A percentile compares a stretch with the other conserved stretches of the same genome.
phyloP scores from a whole-genome alignment of 2,888 invertebrate species.

The Horisme vitalbata region DNA sequence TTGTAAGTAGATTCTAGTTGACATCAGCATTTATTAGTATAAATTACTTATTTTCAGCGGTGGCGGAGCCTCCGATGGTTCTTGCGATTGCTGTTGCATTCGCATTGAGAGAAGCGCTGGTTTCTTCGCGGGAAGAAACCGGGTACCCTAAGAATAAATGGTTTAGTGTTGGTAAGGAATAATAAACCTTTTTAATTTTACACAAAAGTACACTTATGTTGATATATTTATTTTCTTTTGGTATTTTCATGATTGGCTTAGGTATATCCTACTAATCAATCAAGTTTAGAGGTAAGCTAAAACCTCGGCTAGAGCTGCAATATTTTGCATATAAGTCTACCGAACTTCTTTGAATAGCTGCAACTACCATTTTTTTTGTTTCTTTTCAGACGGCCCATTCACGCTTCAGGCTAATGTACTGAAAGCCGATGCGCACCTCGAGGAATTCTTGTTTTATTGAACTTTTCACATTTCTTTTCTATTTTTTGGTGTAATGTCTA shows the following conservation, averaged over 20 bases:
- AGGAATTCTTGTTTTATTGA: constrained; percentile 52
- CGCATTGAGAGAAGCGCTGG: constrained; percentile 85
- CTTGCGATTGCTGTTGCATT: constrained; percentile 75
- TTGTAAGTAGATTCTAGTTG: too few relatives aligned
- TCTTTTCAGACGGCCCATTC: constrained; percentile 73
- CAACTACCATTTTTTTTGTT: constrained; percentile 2
- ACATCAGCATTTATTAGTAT: neutral
- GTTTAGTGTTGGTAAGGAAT: constrained; percentile 82
- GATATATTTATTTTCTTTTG: too few relatives aligned
- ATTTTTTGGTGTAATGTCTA: too few relatives aligned
- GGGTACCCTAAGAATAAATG: constrained; percentile 78
- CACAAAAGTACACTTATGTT: too few relatives aligned
- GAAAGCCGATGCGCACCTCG: constrained; percentile 43
- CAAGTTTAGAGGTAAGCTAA: too few relatives aligned
- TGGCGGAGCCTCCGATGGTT: constrained; percentile 78
- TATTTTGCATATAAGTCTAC: too few relatives aligned
- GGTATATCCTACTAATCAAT: too few relatives aligned
- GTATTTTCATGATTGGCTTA: too few relatives aligned
- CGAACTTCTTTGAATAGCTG: too few relatives aligned
- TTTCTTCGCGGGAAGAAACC: constrained; percentile 83
- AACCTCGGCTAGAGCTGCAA: too few relatives aligned
- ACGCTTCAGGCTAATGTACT: constrained; percentile 61
- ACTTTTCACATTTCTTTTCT: too few relatives aligned
- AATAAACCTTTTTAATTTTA: too few relatives aligned
- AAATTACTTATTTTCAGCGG: constrained; percentile 50